A percentile compares a stretch with the other conserved stretches of the same genome.
Evolutionary conservation across 2,888 invertebrate genomes (phyloP).

Genomic region (Chrysolina americana): DNA sequence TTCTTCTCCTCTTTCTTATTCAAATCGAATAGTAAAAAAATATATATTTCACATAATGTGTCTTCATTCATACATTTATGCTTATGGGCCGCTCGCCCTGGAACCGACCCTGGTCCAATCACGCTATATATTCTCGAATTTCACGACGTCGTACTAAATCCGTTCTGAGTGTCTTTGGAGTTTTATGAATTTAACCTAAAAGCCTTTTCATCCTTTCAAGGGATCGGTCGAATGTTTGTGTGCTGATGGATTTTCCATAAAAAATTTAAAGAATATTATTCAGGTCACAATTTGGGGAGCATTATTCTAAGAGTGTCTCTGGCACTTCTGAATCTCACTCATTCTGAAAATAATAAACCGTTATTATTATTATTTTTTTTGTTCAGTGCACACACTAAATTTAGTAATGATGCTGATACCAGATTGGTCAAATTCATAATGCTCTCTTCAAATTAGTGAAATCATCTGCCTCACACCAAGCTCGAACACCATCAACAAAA

Average conservation of each 20-base stretch:
- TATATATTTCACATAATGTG: too few relatives aligned
- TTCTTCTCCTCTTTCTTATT: too few relatives aligned
- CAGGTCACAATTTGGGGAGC: background rate
- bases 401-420: too few relatives aligned
- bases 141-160: conserved; percentile 55
- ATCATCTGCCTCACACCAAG: too few relatives aligned
- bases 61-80: too few relatives aligned
- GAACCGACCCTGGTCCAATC: conserved; percentile 35
- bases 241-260: conserved; percentile 30
- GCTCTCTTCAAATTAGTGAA: too few relatives aligned
- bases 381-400: too few relatives aligned
- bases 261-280: background rate
- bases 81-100: background rate
- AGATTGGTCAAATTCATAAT: too few relatives aligned
- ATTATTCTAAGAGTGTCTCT: background rate
- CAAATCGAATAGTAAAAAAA: too few relatives aligned
- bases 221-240: conserved; percentile 35
- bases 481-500: too few relatives aligned
- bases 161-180: conserved; percentile 44
- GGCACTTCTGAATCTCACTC: background rate
- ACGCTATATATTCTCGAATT: conserved; percentile 36
- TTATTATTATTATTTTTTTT: too few relatives aligned
- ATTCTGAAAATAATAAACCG: background rate
- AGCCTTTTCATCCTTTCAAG: conserved; percentile 61
- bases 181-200: conserved; percentile 60